Percentiles rank a stretch among this genome's conserved stretches.
These are phyloP conservation scores for Cassiopea xamachana DNA, from an alignment of 30 jellyfish, hydroid and myxozoan species.

Conservation along the genomic window DNA sequence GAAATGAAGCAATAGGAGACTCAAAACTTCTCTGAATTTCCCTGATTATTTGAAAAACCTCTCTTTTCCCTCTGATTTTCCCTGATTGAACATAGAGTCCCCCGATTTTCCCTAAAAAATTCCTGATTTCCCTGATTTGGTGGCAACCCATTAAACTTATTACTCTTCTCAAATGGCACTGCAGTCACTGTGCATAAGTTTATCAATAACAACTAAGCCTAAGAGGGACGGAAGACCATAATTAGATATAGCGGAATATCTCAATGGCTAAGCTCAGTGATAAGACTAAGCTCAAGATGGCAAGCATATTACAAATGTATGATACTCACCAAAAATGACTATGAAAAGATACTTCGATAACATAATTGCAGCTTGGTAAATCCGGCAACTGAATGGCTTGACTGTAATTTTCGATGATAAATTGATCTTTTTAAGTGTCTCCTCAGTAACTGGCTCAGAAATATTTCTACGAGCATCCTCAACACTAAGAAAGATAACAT, in stretches of 20 bases:
- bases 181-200: neutral
- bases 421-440: conserved; percentile 20
- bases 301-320: neutral
- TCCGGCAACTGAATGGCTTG: conserved; percentile 52
- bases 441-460: conserved; percentile 5
- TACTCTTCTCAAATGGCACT: no score
- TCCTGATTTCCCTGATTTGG: no score
- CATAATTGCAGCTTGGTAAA: conserved; percentile 34
- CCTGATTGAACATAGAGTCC: no score
- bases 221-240: neutral
- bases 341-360: conserved; percentile 36
- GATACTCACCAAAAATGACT: conserved; percentile 26
- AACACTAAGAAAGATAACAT: conserved; percentile 11
- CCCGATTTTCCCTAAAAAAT: no score
- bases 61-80: no score
- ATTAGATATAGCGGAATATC: neutral
- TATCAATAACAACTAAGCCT: neutral
- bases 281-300: neutral
- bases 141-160: no score
- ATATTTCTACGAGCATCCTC: conserved; percentile 16
- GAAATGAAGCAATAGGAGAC: no score
- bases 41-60: no score
- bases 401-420: conserved; percentile 39
- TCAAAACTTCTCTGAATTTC: no score
- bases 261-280: neutral